These are phyloP conservation scores for Nesidiocoris tenuis DNA, from an alignment of 2,888 invertebrate species.

Conservation along the genomic window DNA sequence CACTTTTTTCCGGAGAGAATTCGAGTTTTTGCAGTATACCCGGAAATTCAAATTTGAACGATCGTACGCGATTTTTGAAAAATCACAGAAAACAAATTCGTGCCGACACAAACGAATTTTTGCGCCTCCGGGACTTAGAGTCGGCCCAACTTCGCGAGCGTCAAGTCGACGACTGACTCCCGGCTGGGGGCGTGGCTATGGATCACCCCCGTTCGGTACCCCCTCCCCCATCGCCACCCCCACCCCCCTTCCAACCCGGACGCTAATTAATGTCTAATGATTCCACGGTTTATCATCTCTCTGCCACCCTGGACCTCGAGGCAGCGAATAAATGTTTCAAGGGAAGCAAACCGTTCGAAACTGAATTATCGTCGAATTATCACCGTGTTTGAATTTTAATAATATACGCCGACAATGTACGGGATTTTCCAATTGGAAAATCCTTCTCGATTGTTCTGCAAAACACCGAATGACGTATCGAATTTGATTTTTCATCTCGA, in stretches of 20 bases:
- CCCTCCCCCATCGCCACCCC: background rate
- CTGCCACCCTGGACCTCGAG: conserved; percentile 10
- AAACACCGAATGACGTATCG: too few relatives aligned
- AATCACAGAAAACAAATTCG: too few relatives aligned
- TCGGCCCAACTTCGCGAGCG: background rate
- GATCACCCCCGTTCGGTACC: background rate
- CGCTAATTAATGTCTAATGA: conserved; percentile 44
- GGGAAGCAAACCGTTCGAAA: background rate
- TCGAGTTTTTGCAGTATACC: too few relatives aligned
- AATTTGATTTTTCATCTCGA: too few relatives aligned
- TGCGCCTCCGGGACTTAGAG: too few relatives aligned
- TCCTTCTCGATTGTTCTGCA: too few relatives aligned
- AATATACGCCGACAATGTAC: too few relatives aligned
- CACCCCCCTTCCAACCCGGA: conserved; percentile 24
- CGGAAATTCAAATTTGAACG: too few relatives aligned
- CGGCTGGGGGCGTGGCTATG: conserved; percentile 23
- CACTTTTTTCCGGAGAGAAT: too few relatives aligned
- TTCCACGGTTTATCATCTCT: conserved; percentile 41
- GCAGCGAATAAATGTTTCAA: background rate
- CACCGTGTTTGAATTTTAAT: too few relatives aligned
- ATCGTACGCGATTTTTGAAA: too few relatives aligned
- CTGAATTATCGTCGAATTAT: background rate
- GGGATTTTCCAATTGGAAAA: too few relatives aligned
- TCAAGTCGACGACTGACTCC: conserved; percentile 14
- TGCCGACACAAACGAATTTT: background rate